Conservation (phyloP, 2,888 invertebrate species). For the Fabriciana adippe region DNA sequence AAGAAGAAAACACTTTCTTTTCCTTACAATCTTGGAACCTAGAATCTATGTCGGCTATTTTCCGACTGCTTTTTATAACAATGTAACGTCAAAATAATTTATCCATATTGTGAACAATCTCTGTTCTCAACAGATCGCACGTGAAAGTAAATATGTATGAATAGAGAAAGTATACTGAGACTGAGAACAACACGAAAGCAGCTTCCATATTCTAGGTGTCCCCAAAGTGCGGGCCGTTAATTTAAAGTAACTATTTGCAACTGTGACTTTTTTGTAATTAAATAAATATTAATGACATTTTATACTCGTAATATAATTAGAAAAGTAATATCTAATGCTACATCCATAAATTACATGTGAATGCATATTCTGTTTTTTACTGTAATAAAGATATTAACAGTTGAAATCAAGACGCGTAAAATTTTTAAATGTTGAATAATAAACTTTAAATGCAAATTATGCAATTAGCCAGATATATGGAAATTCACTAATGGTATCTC, state of each 20-base stretch:
- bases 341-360: too few relatives aligned
- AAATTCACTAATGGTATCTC: background rate
- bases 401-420: slow-evolving; percentile 26
- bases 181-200: slow-evolving; percentile 36
- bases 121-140: slow-evolving; percentile 56
- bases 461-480: slow-evolving; percentile 16
- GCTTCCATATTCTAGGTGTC: slow-evolving; percentile 34
- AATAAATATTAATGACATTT: slow-evolving; percentile 4
- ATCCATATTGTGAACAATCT: slow-evolving; percentile 62
- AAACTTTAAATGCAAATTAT: slow-evolving; percentile 1
- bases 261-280: background rate
- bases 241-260: background rate
- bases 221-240: background rate
- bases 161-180: slow-evolving; percentile 74
- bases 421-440: slow-evolving; percentile 8
- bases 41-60: slow-evolving; percentile 31
- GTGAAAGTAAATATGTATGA: slow-evolving; percentile 72
- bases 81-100: slow-evolving; percentile 51
- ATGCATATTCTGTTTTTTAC: slow-evolving; percentile 34
- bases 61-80: slow-evolving; percentile 57
- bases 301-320: slow-evolving; percentile 4
- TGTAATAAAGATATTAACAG: slow-evolving; percentile 4
- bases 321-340: too few relatives aligned
- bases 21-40: slow-evolving; percentile 22
- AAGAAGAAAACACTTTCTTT: slow-evolving; percentile 10